Evolutionary conservation across 2,797 vertebrate species (phyloP).

Genomic region (Sebastes oblongus): DNA sequence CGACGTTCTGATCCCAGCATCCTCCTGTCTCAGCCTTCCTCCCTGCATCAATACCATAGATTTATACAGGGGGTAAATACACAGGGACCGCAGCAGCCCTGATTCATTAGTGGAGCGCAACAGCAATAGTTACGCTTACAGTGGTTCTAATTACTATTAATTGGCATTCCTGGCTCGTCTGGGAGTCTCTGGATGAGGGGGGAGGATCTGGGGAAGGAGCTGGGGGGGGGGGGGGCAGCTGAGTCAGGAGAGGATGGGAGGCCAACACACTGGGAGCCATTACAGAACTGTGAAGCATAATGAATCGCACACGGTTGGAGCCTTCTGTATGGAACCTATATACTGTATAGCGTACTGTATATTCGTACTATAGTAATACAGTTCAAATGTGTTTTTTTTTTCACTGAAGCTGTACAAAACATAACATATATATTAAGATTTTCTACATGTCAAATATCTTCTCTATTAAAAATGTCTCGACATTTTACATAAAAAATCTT

Average conservation of each 20-base stretch:
- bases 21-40: neutral
- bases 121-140: constrained; percentile 68
- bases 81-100: constrained; percentile 50
- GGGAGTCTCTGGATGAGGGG: constrained; percentile 28
- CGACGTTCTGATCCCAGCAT: neutral
- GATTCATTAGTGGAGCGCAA: constrained; percentile 72
- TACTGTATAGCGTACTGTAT: neutral
- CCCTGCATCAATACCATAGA: constrained; percentile 63
- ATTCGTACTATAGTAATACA: neutral
- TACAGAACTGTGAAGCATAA: constrained; percentile 20
- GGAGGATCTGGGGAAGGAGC: neutral
- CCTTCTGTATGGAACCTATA: neutral
- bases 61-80: constrained; percentile 68
- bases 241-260: constrained; percentile 48
- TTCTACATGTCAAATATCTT: neutral
- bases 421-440: neutral
- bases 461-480: neutral
- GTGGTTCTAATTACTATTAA: constrained; percentile 77
- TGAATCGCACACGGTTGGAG: constrained; percentile 12
- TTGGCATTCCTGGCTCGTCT: constrained; percentile 53
- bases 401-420: neutral
- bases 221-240: neutral
- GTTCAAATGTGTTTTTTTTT: neutral
- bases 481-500: neutral
- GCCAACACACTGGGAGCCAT: constrained; percentile 25